Evolutionary conservation across 2,113 vertebrate species (phyloP).

Genomic region (Conger conger): DNA sequence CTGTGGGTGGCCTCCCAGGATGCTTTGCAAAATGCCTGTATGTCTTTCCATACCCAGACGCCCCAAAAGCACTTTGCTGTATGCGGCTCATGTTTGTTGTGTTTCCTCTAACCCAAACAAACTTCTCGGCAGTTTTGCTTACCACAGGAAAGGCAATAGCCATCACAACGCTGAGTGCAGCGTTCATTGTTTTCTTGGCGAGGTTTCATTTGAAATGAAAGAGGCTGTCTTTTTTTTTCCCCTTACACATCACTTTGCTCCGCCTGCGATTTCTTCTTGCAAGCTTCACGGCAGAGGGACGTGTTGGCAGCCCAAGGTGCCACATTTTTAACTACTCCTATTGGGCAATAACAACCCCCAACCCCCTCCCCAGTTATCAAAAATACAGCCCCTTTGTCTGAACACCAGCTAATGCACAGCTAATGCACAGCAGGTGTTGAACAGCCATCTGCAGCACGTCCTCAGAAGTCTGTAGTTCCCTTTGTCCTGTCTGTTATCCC

Average conservation of each 20-base stretch:
- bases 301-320: not conserved
- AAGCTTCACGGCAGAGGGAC: too few species aligned
- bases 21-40: not conserved
- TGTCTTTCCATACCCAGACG: not conserved
- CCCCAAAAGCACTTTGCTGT: not conserved
- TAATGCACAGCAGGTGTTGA: not conserved
- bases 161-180: slow-evolving; percentile 13
- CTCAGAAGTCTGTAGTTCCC: not conserved
- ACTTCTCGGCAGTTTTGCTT: slow-evolving; percentile 47
- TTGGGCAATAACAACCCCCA: not conserved
- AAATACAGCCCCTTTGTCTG: not conserved
- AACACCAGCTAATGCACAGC: not conserved
- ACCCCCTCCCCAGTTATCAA: not conserved
- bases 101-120: slow-evolving; percentile 34
- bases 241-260: too few species aligned
- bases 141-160: slow-evolving; percentile 47
- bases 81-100: slow-evolving; percentile 30
- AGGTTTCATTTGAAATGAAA: not conserved
- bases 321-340: not conserved
- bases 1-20: not conserved
- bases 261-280: too few species aligned
- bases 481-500: not conserved
- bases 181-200: not conserved
- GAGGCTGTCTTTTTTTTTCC: not conserved
- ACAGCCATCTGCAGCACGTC: not conserved